Evolutionary conservation across 2,113 vertebrate genomes (phyloP).

Genomic region (Leptodactylus fuscus): DNA sequence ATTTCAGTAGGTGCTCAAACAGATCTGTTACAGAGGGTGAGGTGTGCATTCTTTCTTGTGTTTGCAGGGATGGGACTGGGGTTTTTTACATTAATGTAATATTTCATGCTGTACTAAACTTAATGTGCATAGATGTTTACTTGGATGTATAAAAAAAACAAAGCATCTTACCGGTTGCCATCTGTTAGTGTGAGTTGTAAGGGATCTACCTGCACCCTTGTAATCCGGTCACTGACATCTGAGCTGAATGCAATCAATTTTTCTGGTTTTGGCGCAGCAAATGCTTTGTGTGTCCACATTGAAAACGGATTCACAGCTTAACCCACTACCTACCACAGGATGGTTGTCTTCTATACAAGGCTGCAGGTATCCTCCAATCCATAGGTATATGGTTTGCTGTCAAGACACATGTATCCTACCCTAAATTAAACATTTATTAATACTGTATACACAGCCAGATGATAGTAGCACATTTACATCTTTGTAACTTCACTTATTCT

Average conservation of each 20-base stretch:
- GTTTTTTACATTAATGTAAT: constrained; percentile 36
- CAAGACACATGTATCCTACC: neutral
- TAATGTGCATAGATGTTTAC: constrained; percentile 44
- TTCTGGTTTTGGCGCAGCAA: neutral
- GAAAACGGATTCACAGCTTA: neutral
- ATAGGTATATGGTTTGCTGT: neutral
- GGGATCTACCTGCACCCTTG: constrained; percentile 21
- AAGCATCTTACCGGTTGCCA: neutral
- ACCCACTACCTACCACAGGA: neutral
- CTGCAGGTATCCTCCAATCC: constrained; percentile 4
- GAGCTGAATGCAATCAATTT: neutral
- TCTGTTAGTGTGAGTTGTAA: constrained; percentile 13
- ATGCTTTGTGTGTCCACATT: neutral
- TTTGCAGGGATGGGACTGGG: constrained; percentile 1
- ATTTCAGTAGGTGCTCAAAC: constrained; percentile 63
- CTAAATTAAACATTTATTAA: neutral
- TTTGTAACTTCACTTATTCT: constrained; percentile 9
- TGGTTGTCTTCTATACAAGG: neutral
- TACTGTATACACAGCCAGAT: neutral
- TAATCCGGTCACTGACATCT: constrained; percentile 13
- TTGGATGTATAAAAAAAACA: constrained; percentile 40
- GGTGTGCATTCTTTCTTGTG: constrained; percentile 54
- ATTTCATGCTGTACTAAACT: constrained; percentile 37
- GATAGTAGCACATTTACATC: neutral
- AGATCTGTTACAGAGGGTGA: constrained; percentile 65